A percentile compares a stretch with the other conserved stretches of the same genome.
Conservation (phyloP, 2,797 vertebrate genomes). For the Knipowitschia caucasica region DNA sequence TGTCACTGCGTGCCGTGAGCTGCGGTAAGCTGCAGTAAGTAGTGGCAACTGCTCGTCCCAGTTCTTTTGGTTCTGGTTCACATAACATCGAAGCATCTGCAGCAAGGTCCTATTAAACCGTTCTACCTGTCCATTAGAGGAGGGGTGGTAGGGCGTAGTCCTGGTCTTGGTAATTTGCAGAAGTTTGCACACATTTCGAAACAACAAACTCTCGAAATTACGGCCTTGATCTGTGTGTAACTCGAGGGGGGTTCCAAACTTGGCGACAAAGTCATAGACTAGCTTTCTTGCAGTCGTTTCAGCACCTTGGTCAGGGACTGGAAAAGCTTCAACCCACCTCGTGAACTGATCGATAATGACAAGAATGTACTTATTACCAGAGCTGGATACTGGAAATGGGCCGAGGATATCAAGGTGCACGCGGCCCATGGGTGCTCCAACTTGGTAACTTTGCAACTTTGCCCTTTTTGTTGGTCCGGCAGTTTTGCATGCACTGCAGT, state of each 20-base stretch:
- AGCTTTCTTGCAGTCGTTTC: constrained; percentile 24
- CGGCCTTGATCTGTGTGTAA: constrained; percentile 18
- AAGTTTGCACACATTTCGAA: constrained; percentile 7
- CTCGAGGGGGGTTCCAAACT: constrained; percentile 12
- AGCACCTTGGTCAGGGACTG: constrained; percentile 17
- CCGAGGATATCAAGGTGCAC: constrained; percentile 24
- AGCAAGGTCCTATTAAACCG: constrained; percentile 16
- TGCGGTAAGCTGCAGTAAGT: constrained; percentile 15
- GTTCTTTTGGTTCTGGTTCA: constrained; percentile 19
- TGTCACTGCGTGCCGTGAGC: constrained; percentile 1
- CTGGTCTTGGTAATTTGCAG: constrained; percentile 21
- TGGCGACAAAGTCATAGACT: constrained; percentile 17
- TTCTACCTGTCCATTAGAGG: constrained; percentile 23
- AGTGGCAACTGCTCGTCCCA: constrained; percentile 21
- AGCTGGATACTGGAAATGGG: constrained; percentile 13
- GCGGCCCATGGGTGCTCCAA: constrained; percentile 15
- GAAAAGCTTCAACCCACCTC: constrained; percentile 3
- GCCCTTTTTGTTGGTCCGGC: background rate
- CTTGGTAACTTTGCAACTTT: constrained; percentile 23
- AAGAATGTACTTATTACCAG: constrained; percentile 23
- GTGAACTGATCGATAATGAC: constrained; percentile 23
- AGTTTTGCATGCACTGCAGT: constrained; percentile 10
- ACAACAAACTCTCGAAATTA: constrained; percentile 24
- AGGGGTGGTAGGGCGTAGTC: constrained; percentile 22
- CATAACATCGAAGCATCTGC: constrained; percentile 13